These are phyloP conservation scores for Schrankia costaestrigalis DNA, from an alignment of 2,888 invertebrate species.

Conservation along the genomic window DNA sequence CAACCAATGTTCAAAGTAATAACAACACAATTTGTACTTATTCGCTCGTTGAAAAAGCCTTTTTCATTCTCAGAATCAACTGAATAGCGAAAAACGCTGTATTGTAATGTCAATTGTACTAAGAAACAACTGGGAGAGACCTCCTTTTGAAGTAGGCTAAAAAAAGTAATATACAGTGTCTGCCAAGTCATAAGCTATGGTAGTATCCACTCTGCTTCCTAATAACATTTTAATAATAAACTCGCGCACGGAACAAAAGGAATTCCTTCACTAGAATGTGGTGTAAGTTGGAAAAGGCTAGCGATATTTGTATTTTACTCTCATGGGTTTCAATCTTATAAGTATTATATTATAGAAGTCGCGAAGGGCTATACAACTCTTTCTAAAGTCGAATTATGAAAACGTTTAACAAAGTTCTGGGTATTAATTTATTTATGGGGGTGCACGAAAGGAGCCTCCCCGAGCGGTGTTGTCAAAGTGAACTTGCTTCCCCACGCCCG, in stretches of 20 bases:
- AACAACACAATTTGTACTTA: constrained; percentile 1
- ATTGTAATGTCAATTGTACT: constrained; percentile 28
- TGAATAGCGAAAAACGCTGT: constrained; percentile 13
- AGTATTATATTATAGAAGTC: no score
- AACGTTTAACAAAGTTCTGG: no score
- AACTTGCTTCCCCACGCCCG: no score
- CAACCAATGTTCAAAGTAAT: no score
- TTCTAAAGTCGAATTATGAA: no score
- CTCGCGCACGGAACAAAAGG: constrained; percentile 46
- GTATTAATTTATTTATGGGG: no score
- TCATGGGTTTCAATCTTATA: no score
- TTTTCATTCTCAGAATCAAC: constrained; percentile 16
- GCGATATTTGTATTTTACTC: constrained; percentile 7
- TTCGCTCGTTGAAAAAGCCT: constrained; percentile 16
- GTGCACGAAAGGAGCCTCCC: no score
- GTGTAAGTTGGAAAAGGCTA: constrained; percentile 17
- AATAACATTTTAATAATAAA: constrained; percentile 73
- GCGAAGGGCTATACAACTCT: no score
- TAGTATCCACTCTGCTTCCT: constrained; percentile 45
- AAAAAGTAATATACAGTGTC: constrained; percentile 37
- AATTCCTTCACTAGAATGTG: constrained; percentile 26
- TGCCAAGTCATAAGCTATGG: constrained; percentile 41
- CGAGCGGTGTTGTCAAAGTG: no score
- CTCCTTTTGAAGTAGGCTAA: constrained; percentile 28
- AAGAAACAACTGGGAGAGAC: constrained; percentile 16